These are phyloP conservation scores for Bombus breviceps DNA, from an alignment of 1,140 invertebrate genomes.

Conservation along the genomic window DNA sequence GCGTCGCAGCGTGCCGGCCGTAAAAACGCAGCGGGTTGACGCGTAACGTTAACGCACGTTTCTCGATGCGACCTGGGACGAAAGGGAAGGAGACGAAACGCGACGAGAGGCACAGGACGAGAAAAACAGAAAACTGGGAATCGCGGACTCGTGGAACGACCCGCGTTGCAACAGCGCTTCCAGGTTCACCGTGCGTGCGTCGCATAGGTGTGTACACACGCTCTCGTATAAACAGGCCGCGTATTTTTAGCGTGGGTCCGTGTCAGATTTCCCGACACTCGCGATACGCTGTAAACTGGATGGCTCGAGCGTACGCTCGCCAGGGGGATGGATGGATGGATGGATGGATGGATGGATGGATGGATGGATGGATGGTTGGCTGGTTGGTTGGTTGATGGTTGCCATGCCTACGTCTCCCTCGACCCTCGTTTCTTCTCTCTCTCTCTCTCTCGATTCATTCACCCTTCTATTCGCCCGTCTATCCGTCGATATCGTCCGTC, in stretches of 20 bases:
- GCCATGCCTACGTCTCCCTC: constrained; percentile 55
- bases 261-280: constrained; percentile 56
- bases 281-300: constrained; percentile 54
- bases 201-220: constrained; percentile 14
- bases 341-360: constrained; percentile 49
- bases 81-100: background rate
- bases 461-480: background rate
- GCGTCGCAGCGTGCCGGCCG: too few species aligned
- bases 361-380: constrained; percentile 20
- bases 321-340: background rate
- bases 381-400: constrained; percentile 36
- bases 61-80: background rate
- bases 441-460: constrained; percentile 18
- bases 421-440: background rate
- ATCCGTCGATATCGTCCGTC: background rate
- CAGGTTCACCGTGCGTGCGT: background rate
- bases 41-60: constrained; percentile 10
- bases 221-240: constrained; percentile 36
- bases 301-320: constrained; percentile 4
- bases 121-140: background rate
- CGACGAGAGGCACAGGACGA: background rate
- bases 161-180: background rate
- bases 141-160: constrained; percentile 11
- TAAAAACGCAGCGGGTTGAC: background rate
- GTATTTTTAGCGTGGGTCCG: constrained; percentile 53